These are phyloP conservation scores for Microcebus ravelobensis DNA, from an alignment of 2,113 vertebrate genomes.

Conservation along the genomic window DNA sequence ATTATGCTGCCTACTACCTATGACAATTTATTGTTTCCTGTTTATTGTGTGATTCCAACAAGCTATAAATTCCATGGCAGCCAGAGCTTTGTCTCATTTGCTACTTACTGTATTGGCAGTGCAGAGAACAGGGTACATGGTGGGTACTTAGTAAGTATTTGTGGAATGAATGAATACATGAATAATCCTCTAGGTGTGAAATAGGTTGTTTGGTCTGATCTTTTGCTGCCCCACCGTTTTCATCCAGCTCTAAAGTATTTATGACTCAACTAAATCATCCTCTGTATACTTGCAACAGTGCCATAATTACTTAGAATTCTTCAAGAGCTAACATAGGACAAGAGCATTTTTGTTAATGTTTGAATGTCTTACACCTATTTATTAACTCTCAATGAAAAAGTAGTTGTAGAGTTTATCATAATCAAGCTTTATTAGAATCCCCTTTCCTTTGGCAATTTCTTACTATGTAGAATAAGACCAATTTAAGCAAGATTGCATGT, in stretches of 20 bases:
- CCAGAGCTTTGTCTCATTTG: neutral
- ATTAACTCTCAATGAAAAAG: neutral
- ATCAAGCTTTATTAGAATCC: neutral
- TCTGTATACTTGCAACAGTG: neutral
- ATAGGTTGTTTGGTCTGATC: neutral
- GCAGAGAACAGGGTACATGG: neutral
- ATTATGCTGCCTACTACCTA: neutral
- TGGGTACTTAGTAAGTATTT: neutral
- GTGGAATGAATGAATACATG: neutral
- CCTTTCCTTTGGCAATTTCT: neutral
- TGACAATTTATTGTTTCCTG: neutral
- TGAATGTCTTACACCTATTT: neutral
- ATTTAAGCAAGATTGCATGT: neutral
- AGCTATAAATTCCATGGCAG: neutral
- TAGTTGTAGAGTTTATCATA: neutral
- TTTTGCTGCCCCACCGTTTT: neutral
- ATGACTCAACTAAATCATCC: neutral
- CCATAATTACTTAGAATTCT: slow-evolving; percentile 10
- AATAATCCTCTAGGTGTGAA: neutral
- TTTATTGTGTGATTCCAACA: neutral
- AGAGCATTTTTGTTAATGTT: neutral
- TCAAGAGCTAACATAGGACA: neutral
- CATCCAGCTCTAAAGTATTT: neutral
- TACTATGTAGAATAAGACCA: neutral
- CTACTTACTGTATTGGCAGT: neutral